Evolutionary conservation across 2,888 invertebrate genomes (phyloP), one percentile per base, ranked within the genome.

Genomic region (Chymomyza procnemis): DNA sequence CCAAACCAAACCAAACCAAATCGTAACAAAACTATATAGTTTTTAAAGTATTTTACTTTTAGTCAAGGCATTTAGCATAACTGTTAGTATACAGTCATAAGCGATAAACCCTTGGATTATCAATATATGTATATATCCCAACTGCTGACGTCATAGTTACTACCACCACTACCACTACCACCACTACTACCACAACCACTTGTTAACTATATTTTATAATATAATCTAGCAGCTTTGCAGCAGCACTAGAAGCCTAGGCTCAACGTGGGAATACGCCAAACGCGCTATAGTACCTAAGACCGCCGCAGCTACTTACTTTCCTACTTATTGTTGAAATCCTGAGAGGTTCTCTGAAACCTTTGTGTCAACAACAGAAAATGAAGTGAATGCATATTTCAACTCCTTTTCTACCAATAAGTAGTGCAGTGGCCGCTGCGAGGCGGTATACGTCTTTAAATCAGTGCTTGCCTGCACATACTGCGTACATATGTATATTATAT

Each of bases 381-480:
- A n/a, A n/a, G n/a, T n/a, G n/a, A n/a, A n/a, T n/a, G n/a, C n/a
- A n/a, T n/a, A n/a, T n/a, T n/a, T n/a, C n/a, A n/a, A 41, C 18
- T 41, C 34, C 4, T 21, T 19, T 58, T 41, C 19, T 41, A 57
- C 26, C 34, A 12, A 30, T 57, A 16, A 41, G 6, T 18, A 63
- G 59, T 34, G 75, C 78, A 69, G 87, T 82, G 71, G 84, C 87
- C 87, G 85, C 88, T 79, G 87, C 85, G 89, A 88, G 87, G 89
- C 89, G 76, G 88, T 89, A 87, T 75, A 71, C 88, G 89, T 87
- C 81, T 55, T 63, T 34, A 54, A 64, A 79, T 81, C 73, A 75
- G 82, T 74, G 55, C 61, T 85, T 82, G 76, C 69, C 59, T 6
- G 30, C 63, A 61, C 67, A 56, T 46, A 8, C 9, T 56, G 60